Percentiles rank a stretch among this genome's conserved stretches.
Evolutionary conservation across 1,140 invertebrate species (phyloP).

Genomic region (Prorops nasuta): DNA sequence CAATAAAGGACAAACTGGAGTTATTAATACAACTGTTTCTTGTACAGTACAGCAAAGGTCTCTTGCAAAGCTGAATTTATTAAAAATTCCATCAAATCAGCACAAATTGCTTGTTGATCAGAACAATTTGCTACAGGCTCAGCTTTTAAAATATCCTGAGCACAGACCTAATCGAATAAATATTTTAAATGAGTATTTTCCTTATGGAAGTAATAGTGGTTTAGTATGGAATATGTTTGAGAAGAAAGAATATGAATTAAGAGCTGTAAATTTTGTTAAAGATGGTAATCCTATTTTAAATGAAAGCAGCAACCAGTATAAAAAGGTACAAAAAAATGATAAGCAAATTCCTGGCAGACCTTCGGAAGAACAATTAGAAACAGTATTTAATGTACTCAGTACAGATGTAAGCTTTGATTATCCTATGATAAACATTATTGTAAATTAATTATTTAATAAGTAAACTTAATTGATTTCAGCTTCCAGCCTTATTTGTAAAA

Average conservation of each 20-base stretch:
- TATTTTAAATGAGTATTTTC: neutral
- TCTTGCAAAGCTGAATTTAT: neutral
- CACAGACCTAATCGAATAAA: neutral
- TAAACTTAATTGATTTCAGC: constrained; percentile 45
- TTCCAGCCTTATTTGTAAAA: constrained; percentile 73
- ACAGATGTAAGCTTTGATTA: constrained; percentile 40
- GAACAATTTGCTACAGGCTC: neutral
- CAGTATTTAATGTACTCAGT: constrained; percentile 40
- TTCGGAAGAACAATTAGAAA: constrained; percentile 40
- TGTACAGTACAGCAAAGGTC: neutral
- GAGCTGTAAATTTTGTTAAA: neutral
- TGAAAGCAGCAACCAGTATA: neutral
- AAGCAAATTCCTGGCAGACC: constrained; percentile 29
- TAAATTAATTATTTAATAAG: constrained; percentile 1
- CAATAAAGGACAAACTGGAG: neutral
- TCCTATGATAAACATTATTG: constrained; percentile 10
- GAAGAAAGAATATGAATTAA: neutral
- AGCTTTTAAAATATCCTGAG: neutral
- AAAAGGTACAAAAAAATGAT: neutral
- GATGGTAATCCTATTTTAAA: constrained; percentile 2
- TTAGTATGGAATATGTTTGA: neutral
- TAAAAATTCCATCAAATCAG: neutral
- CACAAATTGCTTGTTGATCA: neutral
- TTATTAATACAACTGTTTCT: neutral
- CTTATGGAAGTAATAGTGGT: neutral